Evolutionary conservation across 2,113 vertebrate species (phyloP), one percentile per base, ranked within the genome.

Genomic region (Perccottus glenii): DNA sequence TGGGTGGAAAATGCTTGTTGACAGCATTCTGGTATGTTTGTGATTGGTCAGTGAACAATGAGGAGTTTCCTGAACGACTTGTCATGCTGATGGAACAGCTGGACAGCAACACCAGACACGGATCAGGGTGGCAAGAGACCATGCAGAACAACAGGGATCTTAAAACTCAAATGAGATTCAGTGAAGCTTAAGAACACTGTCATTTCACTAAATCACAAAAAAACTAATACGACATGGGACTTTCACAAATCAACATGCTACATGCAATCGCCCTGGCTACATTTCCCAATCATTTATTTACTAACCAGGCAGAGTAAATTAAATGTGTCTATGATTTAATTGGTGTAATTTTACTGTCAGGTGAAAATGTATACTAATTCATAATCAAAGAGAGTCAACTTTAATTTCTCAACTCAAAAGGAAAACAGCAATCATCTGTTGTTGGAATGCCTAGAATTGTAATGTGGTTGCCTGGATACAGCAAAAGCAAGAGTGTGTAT

Each of bases 21-120:
- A 89, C 89, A 83, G 85, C 71, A 60, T 73, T 82, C 85, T 84
- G 81, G 81, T 81, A 76, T 84, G 87, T 75, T 82, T 83, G 79
- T 36, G 76, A 88, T 85, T 87, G 85, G 87, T 87, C 84, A 85
- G 66, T 86, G 87, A 91, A 85, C 84, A 91, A 87, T 84, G 65
- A 89, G 77, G 81, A 82, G 81, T 82, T 84, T 87, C 85, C 84
- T 80, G 72, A 89, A 85, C 82, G 79, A 87, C 87, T 90, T 89
- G 89, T 90, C 86, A 45, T 85, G 81, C 84, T 73, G 83, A 90
- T 86, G 82, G 73, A 89, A 89, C 88, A 91, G 86, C 87, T 89
- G 90, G 87, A 85, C 62, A 65, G 64, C 73, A 66, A 80, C 71
- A 79, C 79, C 78, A 80, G 66, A 68, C 73, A 77, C 46, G 14